Percentiles rank a stretch among this genome's conserved stretches.
phyloP scores from a whole-genome alignment of 2,888 invertebrate species.

The Nematopogon swammerdamellus region DNA sequence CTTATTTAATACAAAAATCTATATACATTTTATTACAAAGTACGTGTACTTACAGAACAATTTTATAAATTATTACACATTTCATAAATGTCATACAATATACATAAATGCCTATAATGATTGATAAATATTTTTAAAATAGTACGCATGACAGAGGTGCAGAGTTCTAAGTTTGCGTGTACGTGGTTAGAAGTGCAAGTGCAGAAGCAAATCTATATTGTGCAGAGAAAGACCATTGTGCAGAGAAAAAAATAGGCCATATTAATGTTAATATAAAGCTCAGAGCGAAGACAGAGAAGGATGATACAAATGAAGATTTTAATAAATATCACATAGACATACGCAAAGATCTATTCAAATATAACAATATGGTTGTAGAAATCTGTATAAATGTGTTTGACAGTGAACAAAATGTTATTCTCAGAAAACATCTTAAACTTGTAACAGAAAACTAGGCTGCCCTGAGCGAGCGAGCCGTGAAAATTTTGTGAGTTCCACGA shows the following conservation, averaged over 20 bases:
- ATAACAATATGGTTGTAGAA: neutral
- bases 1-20: too few relatives aligned
- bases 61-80: too few relatives aligned
- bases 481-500: slow-evolving; percentile 41
- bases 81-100: too few relatives aligned
- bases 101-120: too few relatives aligned
- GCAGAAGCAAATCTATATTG: slow-evolving; percentile 34
- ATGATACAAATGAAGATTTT: slow-evolving; percentile 12
- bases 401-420: slow-evolving; percentile 8
- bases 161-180: slow-evolving; percentile 22
- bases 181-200: slow-evolving; percentile 31
- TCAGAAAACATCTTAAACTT: slow-evolving; percentile 50
- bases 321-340: neutral
- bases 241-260: slow-evolving; percentile 17
- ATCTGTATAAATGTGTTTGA: neutral
- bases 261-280: slow-evolving; percentile 28
- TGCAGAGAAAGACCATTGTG: slow-evolving; percentile 24
- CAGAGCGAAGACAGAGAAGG: slow-evolving; percentile 19
- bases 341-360: neutral
- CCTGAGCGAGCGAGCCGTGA: slow-evolving; percentile 30
- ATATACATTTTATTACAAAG: too few relatives aligned
- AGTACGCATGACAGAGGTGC: slow-evolving; percentile 54
- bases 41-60: too few relatives aligned
- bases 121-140: slow-evolving; percentile 15
- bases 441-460: slow-evolving; percentile 17